phyloP scores from a whole-genome alignment of 2,888 invertebrate genomes.

The Amblyteles armatorius region DNA sequence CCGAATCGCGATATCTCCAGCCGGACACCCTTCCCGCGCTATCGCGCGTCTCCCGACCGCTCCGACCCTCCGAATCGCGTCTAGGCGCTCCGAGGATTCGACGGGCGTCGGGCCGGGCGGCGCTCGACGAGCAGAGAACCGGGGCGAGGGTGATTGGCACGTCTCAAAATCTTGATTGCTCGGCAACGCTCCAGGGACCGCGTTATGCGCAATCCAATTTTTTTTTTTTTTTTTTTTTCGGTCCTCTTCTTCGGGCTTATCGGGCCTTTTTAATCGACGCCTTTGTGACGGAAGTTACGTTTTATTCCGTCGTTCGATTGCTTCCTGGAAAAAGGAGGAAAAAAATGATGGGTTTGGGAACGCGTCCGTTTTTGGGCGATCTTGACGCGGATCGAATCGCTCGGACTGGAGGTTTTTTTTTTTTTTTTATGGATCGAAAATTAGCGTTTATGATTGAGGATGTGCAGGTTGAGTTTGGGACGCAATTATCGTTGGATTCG shows the following conservation, averaged over 20 bases:
- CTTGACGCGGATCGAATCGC: no score
- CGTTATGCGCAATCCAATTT: neutral
- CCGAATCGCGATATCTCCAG: slow-evolving; percentile 43
- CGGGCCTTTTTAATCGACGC: neutral
- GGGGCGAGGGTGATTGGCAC: neutral
- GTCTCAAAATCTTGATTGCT: neutral
- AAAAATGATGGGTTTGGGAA: no score
- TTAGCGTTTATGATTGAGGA: no score
- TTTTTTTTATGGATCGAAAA: no score
- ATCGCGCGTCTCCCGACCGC: slow-evolving; percentile 11
- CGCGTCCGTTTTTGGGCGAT: no score
- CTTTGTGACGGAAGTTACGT: neutral
- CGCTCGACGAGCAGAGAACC: neutral
- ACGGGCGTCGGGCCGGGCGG: neutral
- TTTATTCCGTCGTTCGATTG: neutral
- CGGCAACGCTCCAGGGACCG: neutral
- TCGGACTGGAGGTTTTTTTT: no score
- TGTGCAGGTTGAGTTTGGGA: no score
- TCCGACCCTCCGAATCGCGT: neutral
- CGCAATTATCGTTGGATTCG: no score
- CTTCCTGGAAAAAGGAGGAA: neutral
- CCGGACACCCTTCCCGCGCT: slow-evolving; percentile 43
- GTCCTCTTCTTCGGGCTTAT: neutral
- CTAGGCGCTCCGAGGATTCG: neutral
- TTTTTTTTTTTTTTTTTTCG: neutral